Percentiles rank a stretch among this genome's conserved stretches.
Conservation (phyloP, 2,888 invertebrate species). For the Philopedon plagiatum region DNA sequence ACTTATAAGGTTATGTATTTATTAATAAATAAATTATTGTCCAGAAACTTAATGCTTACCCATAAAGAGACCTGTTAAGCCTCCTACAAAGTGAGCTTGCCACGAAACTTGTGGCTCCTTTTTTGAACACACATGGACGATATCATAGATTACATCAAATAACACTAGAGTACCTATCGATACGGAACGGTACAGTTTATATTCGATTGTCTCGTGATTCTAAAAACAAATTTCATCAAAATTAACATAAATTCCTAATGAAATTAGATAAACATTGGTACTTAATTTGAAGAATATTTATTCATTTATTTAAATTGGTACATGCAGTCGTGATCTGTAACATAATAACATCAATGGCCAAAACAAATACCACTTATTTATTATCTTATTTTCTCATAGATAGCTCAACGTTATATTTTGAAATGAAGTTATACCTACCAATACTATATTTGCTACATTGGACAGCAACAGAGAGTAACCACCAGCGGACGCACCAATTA, state of each 20-base stretch:
- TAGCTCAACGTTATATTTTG: too few relatives aligned
- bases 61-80: conserved; percentile 76
- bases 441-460: conserved; percentile 86
- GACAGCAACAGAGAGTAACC: conserved; percentile 91
- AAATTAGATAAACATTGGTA: too few relatives aligned
- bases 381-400: too few relatives aligned
- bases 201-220: conserved; percentile 68
- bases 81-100: conserved; percentile 81
- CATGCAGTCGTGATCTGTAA: too few relatives aligned
- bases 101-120: conserved; percentile 75
- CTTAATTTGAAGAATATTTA: too few relatives aligned
- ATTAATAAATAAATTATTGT: too few relatives aligned
- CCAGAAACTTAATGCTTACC: conserved; percentile 66
- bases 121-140: conserved; percentile 68
- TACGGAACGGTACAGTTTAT: conserved; percentile 71
- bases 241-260: conserved; percentile 47
- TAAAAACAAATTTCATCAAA: too few relatives aligned
- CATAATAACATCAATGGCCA: too few relatives aligned
- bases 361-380: too few relatives aligned
- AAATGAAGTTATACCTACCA: conserved; percentile 71
- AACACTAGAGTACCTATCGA: conserved; percentile 76
- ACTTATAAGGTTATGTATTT: too few relatives aligned
- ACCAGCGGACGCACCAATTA: conserved; percentile 92
- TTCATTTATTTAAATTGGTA: too few relatives aligned
- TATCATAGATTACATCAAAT: conserved; percentile 76